Evolutionary conservation across 1,140 invertebrate genomes (phyloP).

Genomic region (Trypoxylus dichotomus): DNA sequence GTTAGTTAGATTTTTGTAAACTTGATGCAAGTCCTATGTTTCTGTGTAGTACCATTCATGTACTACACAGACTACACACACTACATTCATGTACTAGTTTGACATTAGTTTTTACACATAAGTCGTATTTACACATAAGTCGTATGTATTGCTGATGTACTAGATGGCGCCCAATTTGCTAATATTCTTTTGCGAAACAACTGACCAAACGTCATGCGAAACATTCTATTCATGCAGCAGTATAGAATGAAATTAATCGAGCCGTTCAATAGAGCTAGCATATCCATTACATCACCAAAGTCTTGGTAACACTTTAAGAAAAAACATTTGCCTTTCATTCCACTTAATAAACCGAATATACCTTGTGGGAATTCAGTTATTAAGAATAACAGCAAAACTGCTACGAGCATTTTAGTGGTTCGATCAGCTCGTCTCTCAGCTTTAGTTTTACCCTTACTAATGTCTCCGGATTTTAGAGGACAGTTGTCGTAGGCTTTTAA

Average conservation of each 20-base stretch:
- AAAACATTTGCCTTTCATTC: conserved; percentile 71
- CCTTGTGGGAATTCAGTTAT: conserved; percentile 87
- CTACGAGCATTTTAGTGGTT: conserved; percentile 88
- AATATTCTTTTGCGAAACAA: conserved; percentile 62
- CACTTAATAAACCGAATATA: conserved; percentile 72
- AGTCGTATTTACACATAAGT: conserved; percentile 62
- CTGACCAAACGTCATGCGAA: conserved; percentile 81
- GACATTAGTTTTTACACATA: conserved; percentile 54
- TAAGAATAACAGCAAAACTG: conserved; percentile 82
- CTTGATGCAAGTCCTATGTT: too few species aligned
- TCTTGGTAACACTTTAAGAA: conserved; percentile 74
- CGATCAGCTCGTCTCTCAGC: conserved; percentile 74
- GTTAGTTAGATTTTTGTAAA: too few species aligned
- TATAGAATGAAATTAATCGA: conserved; percentile 94
- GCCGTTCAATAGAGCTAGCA: conserved; percentile 87
- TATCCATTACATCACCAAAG: conserved; percentile 89
- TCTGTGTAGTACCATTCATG: too few species aligned
- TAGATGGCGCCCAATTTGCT: conserved; percentile 49
- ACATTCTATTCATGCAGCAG: conserved; percentile 92
- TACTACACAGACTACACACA: too few species aligned
- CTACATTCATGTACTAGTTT: too few species aligned
- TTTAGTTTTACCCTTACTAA: conserved; percentile 55
- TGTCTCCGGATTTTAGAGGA: conserved; percentile 45
- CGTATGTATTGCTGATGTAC: conserved; percentile 56
- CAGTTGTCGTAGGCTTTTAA: conserved; percentile 65